Evolutionary conservation across 2,113 vertebrate genomes (phyloP), one percentile per base, ranked within the genome.

Genomic region (Amazona guildingii): DNA sequence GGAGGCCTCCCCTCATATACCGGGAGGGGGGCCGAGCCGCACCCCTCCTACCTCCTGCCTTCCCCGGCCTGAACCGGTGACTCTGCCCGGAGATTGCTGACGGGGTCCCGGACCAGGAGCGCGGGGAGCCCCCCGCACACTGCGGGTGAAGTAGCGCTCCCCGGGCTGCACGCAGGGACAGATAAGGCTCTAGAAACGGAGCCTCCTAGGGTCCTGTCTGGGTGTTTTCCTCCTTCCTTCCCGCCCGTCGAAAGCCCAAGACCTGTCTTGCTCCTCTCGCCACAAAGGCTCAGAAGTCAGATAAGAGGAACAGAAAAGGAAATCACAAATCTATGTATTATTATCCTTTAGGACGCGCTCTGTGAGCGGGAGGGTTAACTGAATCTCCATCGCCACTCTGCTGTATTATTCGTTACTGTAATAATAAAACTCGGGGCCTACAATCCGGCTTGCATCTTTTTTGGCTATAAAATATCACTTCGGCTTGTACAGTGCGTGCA

Each of bases 341-440:
- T 85, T 81, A 27, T 63, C 4, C 79, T 74, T 43, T 55, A 86
- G 62, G 39, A 59, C 31, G 44, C 41, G 37, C 23, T 69, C 25
- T 69, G 84, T 72, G 29, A 79, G 44, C 2, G 75, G 87, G 91
- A 48, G 63, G 69, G 93, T 94, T 96, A 94, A 92, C 37, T 48
- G 79, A n/a, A 64, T 76, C 82, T 69, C 82, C 83, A 28, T 54
- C 21, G 70, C n/a, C 21, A 89, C 63, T 64, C 51, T 5, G 13
- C 64, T 59, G 20, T 41, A 41, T 83, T 85, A 94, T 90, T 92
- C 93, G 69, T 77, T 85, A 46, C 31, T 51, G 44, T 88, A 83
- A 94, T 93, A 92, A 85, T 95, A 96, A 97, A 97, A 88, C 1
- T 5, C 11, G 44, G 37, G 94, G 97, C 96, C 96, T 97, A 90